Percentiles rank a stretch among this genome's conserved stretches.
Conservation (phyloP, 2,797 vertebrate species). For the Chelidonichthys spinosus region DNA sequence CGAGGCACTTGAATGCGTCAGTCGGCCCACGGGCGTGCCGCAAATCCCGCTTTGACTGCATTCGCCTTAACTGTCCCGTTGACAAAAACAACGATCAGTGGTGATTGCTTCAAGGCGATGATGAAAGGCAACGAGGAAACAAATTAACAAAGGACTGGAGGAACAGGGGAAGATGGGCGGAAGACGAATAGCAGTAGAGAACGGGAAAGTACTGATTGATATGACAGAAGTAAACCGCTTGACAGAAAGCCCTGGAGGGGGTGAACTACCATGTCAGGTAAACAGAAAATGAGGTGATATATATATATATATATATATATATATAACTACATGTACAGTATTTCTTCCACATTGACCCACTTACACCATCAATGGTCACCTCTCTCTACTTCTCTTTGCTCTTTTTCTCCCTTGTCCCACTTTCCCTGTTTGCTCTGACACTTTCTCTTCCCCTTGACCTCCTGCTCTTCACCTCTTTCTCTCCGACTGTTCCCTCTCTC, state of each 20-base stretch:
- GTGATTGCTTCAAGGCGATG: slow-evolving; percentile 11
- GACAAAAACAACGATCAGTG: slow-evolving; percentile 43
- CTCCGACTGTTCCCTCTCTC: slow-evolving; percentile 26
- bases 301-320: slow-evolving; percentile 11
- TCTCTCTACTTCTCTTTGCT: slow-evolving; percentile 20
- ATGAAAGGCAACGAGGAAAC: slow-evolving; percentile 35
- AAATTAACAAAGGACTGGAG: slow-evolving; percentile 31
- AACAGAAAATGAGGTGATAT: slow-evolving; percentile 10
- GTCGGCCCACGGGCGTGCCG: background rate
- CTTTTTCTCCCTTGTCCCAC: slow-evolving; percentile 7
- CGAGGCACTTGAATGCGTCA: slow-evolving; percentile 16
- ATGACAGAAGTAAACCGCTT: slow-evolving; percentile 22
- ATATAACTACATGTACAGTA: background rate
- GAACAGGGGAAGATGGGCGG: background rate
- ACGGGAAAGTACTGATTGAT: slow-evolving; percentile 22
- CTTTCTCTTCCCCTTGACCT: slow-evolving; percentile 28
- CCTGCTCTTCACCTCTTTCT: slow-evolving; percentile 7
- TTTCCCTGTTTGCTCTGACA: slow-evolving; percentile 20
- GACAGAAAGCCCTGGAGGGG: background rate
- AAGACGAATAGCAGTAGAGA: slow-evolving; percentile 4
- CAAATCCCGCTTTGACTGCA: slow-evolving; percentile 38
- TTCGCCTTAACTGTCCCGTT: slow-evolving; percentile 42
- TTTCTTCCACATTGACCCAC: slow-evolving; percentile 13
- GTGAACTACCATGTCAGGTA: background rate
- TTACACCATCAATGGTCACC: slow-evolving; percentile 3